Percentiles rank a stretch among this genome's conserved stretches.
These are phyloP conservation scores for Drosophila sp. DNA, from an alignment of 1,140 invertebrate species.

Conservation along the genomic window DNA sequence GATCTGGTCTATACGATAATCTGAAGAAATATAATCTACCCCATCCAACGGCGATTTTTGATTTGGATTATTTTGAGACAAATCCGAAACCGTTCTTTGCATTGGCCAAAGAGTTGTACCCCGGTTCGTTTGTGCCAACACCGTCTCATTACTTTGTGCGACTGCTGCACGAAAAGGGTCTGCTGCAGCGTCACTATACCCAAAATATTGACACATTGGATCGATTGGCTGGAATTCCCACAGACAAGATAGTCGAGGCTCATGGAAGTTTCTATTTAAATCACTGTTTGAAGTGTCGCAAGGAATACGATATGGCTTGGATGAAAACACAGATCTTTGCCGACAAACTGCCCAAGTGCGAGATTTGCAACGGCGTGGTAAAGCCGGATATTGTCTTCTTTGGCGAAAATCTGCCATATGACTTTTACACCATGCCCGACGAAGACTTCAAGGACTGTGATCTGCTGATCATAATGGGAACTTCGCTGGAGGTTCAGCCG, in stretches of 20 bases:
- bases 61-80: slow-evolving; percentile 91
- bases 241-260: slow-evolving; percentile 94
- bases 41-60: slow-evolving; percentile 97
- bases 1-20: slow-evolving; percentile 96
- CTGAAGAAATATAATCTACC: slow-evolving; percentile 95
- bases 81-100: slow-evolving; percentile 95
- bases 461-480: slow-evolving; percentile 97
- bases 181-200: slow-evolving; percentile 93
- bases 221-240: slow-evolving; percentile 92
- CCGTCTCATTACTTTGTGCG: slow-evolving; percentile 93
- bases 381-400: slow-evolving; percentile 98
- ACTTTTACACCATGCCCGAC: slow-evolving; percentile 87
- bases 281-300: slow-evolving; percentile 91
- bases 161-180: slow-evolving; percentile 90
- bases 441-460: slow-evolving; percentile 94
- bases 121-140: slow-evolving; percentile 92
- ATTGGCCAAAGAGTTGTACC: slow-evolving; percentile 93
- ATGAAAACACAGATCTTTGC: slow-evolving; percentile 89
- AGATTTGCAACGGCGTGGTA: slow-evolving; percentile 88
- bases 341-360: slow-evolving; percentile 90
- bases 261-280: slow-evolving; percentile 96
- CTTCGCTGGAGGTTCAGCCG: slow-evolving; percentile 96
- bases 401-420: slow-evolving; percentile 92
- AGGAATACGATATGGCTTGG: slow-evolving; percentile 91
- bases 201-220: slow-evolving; percentile 98